phyloP scores from a whole-genome alignment of 2,888 invertebrate genomes.

The Drosophila sordidula region DNA sequence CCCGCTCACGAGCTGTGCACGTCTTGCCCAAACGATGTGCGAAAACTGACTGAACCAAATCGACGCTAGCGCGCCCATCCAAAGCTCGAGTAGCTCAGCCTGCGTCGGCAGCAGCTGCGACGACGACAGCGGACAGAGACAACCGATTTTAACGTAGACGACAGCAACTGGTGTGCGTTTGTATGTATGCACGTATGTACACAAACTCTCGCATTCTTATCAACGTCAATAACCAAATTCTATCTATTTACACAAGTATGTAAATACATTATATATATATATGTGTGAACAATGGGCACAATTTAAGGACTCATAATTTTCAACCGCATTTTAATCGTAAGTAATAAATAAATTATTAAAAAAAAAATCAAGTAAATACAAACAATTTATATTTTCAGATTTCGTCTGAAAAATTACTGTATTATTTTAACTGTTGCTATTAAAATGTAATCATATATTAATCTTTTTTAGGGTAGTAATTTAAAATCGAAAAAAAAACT shows the following conservation, averaged over 20 bases:
- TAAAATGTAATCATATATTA: too few relatives aligned
- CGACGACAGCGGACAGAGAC: neutral
- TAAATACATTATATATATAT: neutral
- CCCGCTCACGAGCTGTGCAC: conserved; percentile 24
- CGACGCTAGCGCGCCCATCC: conserved; percentile 30
- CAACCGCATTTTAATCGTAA: neutral
- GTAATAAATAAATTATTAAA: too few relatives aligned
- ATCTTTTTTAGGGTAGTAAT: too few relatives aligned
- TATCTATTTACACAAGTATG: neutral
- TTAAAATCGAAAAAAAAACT: too few relatives aligned
- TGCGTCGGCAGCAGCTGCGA: conserved; percentile 12
- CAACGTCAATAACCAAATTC: conserved; percentile 9
- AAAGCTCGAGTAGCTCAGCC: conserved; percentile 39
- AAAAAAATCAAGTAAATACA: too few relatives aligned
- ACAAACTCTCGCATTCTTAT: conserved; percentile 19
- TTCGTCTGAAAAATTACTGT: too few relatives aligned
- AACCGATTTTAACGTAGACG: neutral
- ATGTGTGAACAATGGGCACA: neutral
- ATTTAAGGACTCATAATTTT: neutral
- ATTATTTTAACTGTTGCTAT: too few relatives aligned
- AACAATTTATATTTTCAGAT: too few relatives aligned
- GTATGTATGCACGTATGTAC: neutral
- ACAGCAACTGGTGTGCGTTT: conserved; percentile 25
- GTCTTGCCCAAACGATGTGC: conserved; percentile 52
- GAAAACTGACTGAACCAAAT: conserved; percentile 52